phyloP scores from a whole-genome alignment of 2,888 invertebrate genomes.

The Chloroclysta siterata region DNA sequence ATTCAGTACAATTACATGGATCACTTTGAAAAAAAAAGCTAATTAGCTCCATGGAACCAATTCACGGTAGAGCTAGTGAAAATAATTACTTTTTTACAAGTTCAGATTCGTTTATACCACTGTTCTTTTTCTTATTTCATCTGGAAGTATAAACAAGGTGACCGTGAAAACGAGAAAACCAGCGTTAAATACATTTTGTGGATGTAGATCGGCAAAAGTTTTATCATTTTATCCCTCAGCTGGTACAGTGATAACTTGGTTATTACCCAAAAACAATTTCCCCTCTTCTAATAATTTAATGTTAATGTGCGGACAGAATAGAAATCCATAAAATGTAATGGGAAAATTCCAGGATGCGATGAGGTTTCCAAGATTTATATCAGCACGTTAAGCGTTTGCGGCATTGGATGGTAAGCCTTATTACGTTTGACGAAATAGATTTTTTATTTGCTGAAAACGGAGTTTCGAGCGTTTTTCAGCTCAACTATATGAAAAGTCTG shows the following conservation, averaged over 20 bases:
- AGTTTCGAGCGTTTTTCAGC: constrained; percentile 7
- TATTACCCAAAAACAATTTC: constrained; percentile 50
- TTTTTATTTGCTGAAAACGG: constrained; percentile 35
- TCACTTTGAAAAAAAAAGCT: too few species aligned
- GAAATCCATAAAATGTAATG: constrained; percentile 81
- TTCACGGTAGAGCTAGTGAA: too few species aligned
- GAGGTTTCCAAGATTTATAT: constrained; percentile 77
- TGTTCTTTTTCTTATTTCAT: not conserved
- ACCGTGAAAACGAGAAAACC: constrained; percentile 4
- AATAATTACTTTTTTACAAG: too few species aligned
- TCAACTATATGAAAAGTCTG: not conserved
- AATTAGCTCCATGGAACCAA: too few species aligned
- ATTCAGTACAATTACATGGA: too few species aligned
- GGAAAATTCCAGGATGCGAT: constrained; percentile 72
- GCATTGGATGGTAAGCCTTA: constrained; percentile 52
- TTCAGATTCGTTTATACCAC: too few species aligned
- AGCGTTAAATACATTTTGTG: not conserved
- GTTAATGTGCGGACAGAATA: constrained; percentile 76
- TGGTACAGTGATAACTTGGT: constrained; percentile 40
- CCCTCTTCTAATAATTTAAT: constrained; percentile 80
- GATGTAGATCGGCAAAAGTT: constrained; percentile 15
- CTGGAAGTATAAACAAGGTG: not conserved
- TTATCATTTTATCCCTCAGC: constrained; percentile 29
- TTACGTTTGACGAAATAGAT: constrained; percentile 52
- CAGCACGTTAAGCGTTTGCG: constrained; percentile 57